phyloP scores from a whole-genome alignment of 1,140 invertebrate species.

The Listronotus oregonensis region DNA sequence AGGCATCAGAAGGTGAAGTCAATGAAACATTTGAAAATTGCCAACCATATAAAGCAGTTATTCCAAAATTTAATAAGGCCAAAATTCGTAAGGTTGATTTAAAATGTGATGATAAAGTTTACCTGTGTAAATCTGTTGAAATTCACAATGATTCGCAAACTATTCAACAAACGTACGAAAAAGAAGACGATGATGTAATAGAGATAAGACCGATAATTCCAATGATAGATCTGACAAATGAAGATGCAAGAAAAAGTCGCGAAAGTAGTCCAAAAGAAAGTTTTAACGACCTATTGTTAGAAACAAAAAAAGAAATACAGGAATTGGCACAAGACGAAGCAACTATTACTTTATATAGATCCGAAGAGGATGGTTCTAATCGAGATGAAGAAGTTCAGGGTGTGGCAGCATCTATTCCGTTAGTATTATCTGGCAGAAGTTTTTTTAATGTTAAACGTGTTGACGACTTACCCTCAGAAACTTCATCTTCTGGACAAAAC shows the following conservation, averaged over 20 bases:
- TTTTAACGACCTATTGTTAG: neutral
- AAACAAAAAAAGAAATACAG: conserved; percentile 1
- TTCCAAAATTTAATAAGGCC: neutral
- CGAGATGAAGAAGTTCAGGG: conserved; percentile 10
- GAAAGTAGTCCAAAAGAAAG: neutral
- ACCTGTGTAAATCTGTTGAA: neutral
- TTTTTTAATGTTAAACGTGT: too few relatives aligned
- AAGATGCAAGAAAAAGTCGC: neutral
- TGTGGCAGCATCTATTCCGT: conserved; percentile 6
- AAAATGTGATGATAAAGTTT: conserved; percentile 7
- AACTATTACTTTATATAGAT: conserved; percentile 15
- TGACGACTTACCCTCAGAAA: too few relatives aligned
- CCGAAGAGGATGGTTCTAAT: conserved; percentile 2
- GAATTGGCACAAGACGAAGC: neutral
- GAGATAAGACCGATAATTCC: conserved; percentile 13
- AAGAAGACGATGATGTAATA: conserved; percentile 15
- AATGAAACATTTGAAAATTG: neutral
- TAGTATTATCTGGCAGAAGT: neutral
- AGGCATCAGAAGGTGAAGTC: conserved; percentile 8
- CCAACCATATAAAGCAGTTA: neutral
- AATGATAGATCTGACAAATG: conserved; percentile 22
- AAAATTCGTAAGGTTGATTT: neutral
- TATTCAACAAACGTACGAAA: neutral
- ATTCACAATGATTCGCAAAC: neutral
- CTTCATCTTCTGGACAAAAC: too few relatives aligned